Percentiles rank a stretch among this genome's conserved stretches.
These are phyloP conservation scores for Porites divaricata DNA, from an alignment of 92 coral and sea anemone species.

Conservation along the genomic window DNA sequence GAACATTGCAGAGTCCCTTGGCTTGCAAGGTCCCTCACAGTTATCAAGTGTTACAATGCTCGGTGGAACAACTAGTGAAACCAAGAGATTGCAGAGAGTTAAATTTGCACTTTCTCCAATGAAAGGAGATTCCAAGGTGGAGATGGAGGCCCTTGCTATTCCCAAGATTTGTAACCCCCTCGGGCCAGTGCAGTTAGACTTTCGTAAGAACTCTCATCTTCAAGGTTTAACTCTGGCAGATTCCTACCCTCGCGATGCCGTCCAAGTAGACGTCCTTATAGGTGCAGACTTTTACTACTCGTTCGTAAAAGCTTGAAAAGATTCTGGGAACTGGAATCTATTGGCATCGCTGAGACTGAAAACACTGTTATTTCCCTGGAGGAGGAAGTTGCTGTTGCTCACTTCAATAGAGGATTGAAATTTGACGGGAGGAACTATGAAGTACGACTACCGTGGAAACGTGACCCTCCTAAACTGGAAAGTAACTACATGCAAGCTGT, in stretches of 20 bases:
- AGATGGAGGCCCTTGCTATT: slow-evolving; percentile 46
- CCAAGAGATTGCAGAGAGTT: slow-evolving; percentile 5
- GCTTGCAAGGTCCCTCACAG: slow-evolving; percentile 6
- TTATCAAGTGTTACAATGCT: slow-evolving; percentile 5
- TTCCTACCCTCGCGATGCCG: slow-evolving; percentile 41
- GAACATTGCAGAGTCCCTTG: background rate
- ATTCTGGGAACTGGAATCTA: slow-evolving; percentile 67
- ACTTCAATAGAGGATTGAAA: too few relatives aligned
- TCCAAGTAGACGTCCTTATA: slow-evolving; percentile 59
- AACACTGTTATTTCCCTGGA: slow-evolving; percentile 16
- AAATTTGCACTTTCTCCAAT: slow-evolving; percentile 4
- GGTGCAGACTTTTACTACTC: slow-evolving; percentile 53
- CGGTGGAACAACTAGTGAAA: slow-evolving; percentile 11
- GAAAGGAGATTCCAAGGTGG: background rate
- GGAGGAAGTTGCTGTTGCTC: slow-evolving; percentile 32
- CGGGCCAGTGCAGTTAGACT: slow-evolving; percentile 35
- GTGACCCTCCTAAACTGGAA: slow-evolving; percentile 25
- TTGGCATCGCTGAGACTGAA: slow-evolving; percentile 42
- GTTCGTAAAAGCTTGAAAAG: slow-evolving; percentile 39
- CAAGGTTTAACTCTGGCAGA: slow-evolving; percentile 47
- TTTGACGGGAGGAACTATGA: slow-evolving; percentile 48
- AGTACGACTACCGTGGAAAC: slow-evolving; percentile 43
- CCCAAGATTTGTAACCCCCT: slow-evolving; percentile 37
- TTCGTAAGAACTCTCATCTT: slow-evolving; percentile 37
- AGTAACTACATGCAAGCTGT: slow-evolving; percentile 37